Evolutionary conservation across 1,140 invertebrate species (phyloP), one percentile per base, ranked within the genome.

Genomic region (Zaprionus gabonicus): DNA sequence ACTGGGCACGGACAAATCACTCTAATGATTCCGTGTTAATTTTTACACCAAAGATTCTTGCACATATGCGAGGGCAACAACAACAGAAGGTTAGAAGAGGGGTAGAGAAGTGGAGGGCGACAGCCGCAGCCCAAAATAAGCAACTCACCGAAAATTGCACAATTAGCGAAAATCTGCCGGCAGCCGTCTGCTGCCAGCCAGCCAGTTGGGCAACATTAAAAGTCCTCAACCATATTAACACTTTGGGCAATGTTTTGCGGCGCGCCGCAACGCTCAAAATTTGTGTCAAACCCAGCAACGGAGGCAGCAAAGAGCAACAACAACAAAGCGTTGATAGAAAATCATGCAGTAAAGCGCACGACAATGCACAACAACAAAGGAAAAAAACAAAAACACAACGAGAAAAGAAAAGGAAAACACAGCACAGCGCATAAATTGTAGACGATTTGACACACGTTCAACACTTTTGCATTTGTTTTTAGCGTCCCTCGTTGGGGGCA

Each of bases 211-310:
- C 78, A 87, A 87, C 70, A 91, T 90, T 78, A 85, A 88, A 90
- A 88, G 85, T 88, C 85, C 85, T 88, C 85, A 90, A 85, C 85
- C 85, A 88, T 90, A 88, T 88, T 88, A 88, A 85, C 85, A 88
- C 81, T 82, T 88, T 88, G 71, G 85, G 85, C 81, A 88, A 87
- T 81, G 74, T 76, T 88, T 88, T 87, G 83, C 84, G 83, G 83
- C 83, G 71, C 84, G 81, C 84, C 83, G 71, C 85, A 88, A 64
- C 62, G 20, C 78, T 67, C 56, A 74, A 90, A 88, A 88, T 88
- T 88, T 88, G 86, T 88, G 85, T 85, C 85, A 88, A 71, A 67
- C 78, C 55, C 36, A 64, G 34, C 60, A 56, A 44, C 70, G 58
- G 23, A 51, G 64, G 53, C 66, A 65, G 28, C 56, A 46, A 36